A percentile compares a stretch with the other conserved stretches of the same genome.
Conservation (phyloP, 2,113 vertebrate genomes). For the Pycnonotus jocosus region DNA sequence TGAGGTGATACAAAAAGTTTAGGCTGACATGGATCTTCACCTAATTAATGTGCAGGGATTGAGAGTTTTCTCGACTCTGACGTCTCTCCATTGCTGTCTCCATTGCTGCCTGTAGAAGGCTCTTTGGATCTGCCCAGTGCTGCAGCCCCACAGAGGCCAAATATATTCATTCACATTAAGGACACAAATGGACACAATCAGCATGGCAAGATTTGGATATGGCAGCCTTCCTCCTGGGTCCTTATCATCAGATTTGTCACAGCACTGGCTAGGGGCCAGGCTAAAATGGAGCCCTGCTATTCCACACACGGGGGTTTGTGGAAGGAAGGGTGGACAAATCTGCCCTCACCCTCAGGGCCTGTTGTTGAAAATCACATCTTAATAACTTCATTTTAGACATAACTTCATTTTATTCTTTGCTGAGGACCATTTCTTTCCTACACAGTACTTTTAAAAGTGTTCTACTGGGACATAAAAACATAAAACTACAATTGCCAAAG, state of each 20-base stretch:
- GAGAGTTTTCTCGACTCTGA: neutral
- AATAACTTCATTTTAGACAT: neutral
- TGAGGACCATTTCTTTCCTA: neutral
- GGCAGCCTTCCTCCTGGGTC: neutral
- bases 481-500: neutral
- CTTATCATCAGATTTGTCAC: neutral
- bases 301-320: rapidly evolving
- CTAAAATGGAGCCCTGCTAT: neutral
- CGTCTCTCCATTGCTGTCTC: neutral
- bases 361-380: neutral
- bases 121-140: neutral
- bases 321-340: neutral
- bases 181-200: neutral
- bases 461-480: neutral
- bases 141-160: neutral
- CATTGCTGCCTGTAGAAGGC: neutral
- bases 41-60: neutral
- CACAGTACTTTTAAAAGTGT: neutral
- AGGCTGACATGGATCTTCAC: neutral
- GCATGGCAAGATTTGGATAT: neutral
- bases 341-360: neutral
- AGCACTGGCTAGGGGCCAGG: neutral
- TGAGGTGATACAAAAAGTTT: neutral
- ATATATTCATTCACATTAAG: neutral
- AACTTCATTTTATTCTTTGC: neutral